These are phyloP conservation scores for Eumaeus atala DNA, from an alignment of 1,140 invertebrate species.

Conservation along the genomic window DNA sequence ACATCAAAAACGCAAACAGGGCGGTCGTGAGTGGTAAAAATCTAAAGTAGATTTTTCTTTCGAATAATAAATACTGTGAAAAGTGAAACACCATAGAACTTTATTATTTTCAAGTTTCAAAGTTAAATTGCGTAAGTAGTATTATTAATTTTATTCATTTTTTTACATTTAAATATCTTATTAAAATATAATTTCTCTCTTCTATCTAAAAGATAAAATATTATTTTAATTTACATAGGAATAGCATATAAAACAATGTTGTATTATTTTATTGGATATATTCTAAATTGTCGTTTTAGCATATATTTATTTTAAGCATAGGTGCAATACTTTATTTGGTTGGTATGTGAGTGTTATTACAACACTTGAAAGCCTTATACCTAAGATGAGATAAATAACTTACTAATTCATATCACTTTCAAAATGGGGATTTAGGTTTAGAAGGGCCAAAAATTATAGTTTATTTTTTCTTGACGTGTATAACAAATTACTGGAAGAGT, in stretches of 20 bases:
- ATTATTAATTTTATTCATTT: conserved; percentile 2
- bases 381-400: conserved; percentile 1
- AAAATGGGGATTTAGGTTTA: not conserved
- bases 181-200: not conserved
- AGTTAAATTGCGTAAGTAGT: not conserved
- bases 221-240: too few relatives aligned
- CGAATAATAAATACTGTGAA: conserved; percentile 2
- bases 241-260: too few relatives aligned
- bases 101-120: not conserved
- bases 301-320: too few relatives aligned
- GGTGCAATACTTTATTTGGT: too few relatives aligned
- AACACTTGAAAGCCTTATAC: not conserved
- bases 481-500: too few relatives aligned
- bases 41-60: not conserved
- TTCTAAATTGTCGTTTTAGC: too few relatives aligned
- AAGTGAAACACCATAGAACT: conserved; percentile 4
- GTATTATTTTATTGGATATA: too few relatives aligned
- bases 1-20: conserved; percentile 57
- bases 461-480: too few relatives aligned
- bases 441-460: not conserved
- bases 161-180: too few relatives aligned
- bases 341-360: not conserved
- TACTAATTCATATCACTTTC: conserved; percentile 1
- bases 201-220: too few relatives aligned
- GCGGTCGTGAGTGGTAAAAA: conserved; percentile 25